Evolutionary conservation across 2,797 vertebrate genomes (phyloP).

Genomic region (Lemur catta): DNA sequence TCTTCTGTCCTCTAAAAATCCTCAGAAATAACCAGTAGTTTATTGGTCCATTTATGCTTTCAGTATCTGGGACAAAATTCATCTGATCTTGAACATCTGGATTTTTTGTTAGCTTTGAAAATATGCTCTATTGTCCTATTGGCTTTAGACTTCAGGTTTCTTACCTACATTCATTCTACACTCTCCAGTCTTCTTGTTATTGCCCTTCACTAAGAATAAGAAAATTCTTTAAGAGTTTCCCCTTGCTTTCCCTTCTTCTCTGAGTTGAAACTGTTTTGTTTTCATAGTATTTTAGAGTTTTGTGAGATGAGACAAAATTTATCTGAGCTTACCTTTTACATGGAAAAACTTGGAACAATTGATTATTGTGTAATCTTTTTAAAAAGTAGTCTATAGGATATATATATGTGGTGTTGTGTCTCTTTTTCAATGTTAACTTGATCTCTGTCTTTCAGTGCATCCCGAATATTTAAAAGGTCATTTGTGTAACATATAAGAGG

Average conservation of each 20-base stretch:
- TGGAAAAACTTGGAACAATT: neutral
- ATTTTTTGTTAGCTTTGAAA: neutral
- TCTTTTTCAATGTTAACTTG: neutral
- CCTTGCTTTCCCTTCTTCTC: neutral
- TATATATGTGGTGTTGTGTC: neutral
- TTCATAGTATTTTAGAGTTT: neutral
- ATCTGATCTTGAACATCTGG: neutral
- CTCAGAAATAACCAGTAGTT: neutral
- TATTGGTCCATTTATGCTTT: neutral
- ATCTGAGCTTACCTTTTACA: conserved; percentile 11
- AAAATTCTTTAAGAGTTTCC: neutral
- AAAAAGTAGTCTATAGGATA: neutral
- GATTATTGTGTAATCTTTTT: neutral
- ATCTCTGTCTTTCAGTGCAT: neutral
- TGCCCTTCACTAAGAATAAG: neutral
- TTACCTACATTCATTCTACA: neutral
- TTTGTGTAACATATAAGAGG: neutral
- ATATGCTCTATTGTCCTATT: neutral
- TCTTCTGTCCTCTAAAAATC: neutral
- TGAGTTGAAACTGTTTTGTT: conserved; percentile 9
- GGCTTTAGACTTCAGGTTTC: neutral
- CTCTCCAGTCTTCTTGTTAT: neutral
- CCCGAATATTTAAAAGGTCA: neutral
- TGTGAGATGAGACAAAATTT: conserved; percentile 24
- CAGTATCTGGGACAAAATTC: neutral